These are phyloP conservation scores for Dicyrtoma fusca DNA, from an alignment of 2,888 invertebrate species.

Conservation along the genomic window DNA sequence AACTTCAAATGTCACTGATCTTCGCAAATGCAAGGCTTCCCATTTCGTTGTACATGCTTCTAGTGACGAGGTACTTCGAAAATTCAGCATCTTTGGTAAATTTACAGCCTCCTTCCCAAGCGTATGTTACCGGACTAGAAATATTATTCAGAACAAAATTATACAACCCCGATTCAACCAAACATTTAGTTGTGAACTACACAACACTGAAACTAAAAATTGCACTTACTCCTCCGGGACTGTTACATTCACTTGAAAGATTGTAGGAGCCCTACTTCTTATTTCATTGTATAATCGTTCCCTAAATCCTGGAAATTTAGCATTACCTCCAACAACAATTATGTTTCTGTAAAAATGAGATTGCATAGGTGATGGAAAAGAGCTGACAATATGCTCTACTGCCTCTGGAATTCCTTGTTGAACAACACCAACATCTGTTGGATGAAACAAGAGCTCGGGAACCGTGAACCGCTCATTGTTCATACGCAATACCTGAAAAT, in stretches of 20 bases:
- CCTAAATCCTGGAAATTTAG: constrained; percentile 81
- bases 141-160: constrained; percentile 36
- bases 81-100: constrained; percentile 76
- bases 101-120: constrained; percentile 86
- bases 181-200: not conserved
- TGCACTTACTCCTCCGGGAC: constrained; percentile 68
- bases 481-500: constrained; percentile 75
- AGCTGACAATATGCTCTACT: constrained; percentile 74
- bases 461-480: constrained; percentile 94
- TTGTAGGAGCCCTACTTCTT: constrained; percentile 74
- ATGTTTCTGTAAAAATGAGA: constrained; percentile 81
- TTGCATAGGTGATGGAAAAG: constrained; percentile 74
- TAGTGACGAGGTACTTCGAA: constrained; percentile 68
- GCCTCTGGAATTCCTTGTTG: constrained; percentile 92
- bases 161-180: too few relatives aligned
- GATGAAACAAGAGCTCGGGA: constrained; percentile 92
- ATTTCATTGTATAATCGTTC: constrained; percentile 79
- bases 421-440: constrained; percentile 89
- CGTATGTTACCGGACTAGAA: constrained; percentile 74
- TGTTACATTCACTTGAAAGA: constrained; percentile 75
- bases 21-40: constrained; percentile 69
- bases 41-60: constrained; percentile 86
- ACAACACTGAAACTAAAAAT: too few relatives aligned
- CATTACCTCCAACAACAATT: constrained; percentile 79
- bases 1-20: constrained; percentile 57